Evolutionary conservation across 2,888 invertebrate species (phyloP).

Genomic region (Athripsodes cinereus): DNA sequence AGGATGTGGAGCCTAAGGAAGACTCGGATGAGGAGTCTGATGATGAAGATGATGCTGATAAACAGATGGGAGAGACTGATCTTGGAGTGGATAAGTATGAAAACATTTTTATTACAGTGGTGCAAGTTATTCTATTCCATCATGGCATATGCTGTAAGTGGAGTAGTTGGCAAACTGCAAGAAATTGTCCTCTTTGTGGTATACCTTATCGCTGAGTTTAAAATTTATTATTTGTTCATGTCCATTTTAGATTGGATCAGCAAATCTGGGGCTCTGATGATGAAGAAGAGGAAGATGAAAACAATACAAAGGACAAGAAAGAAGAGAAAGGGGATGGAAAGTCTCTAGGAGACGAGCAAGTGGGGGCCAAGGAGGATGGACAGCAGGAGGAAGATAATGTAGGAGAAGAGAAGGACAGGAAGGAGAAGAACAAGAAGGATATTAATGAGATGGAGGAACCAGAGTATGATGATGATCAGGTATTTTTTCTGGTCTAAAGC

Average conservation of each 20-base stretch:
- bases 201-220: background rate
- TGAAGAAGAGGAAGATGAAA: constrained; percentile 51
- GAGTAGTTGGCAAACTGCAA: too few species aligned
- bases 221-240: background rate
- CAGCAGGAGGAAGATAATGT: constrained; percentile 49
- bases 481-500: too few species aligned
- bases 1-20: constrained; percentile 66
- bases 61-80: constrained; percentile 94
- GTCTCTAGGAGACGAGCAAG: constrained; percentile 60
- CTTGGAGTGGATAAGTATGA: constrained; percentile 70
- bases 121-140: too few species aligned
- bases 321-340: constrained; percentile 58
- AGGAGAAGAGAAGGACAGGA: constrained; percentile 51
- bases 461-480: constrained; percentile 72
- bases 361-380: constrained; percentile 68
- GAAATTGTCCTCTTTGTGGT: background rate
- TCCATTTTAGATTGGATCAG: constrained; percentile 53
- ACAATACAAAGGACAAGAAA: constrained; percentile 45
- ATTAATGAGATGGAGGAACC: constrained; percentile 81
- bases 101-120: too few species aligned
- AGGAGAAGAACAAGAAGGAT: constrained; percentile 57
- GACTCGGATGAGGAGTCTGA: constrained; percentile 57
- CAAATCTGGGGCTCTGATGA: constrained; percentile 83
- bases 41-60: constrained; percentile 78
- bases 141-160: too few species aligned